These are phyloP conservation scores for Gnathonemus echidnorhynchus DNA, from an alignment of 2,113 vertebrate genomes.

Conservation along the genomic window DNA sequence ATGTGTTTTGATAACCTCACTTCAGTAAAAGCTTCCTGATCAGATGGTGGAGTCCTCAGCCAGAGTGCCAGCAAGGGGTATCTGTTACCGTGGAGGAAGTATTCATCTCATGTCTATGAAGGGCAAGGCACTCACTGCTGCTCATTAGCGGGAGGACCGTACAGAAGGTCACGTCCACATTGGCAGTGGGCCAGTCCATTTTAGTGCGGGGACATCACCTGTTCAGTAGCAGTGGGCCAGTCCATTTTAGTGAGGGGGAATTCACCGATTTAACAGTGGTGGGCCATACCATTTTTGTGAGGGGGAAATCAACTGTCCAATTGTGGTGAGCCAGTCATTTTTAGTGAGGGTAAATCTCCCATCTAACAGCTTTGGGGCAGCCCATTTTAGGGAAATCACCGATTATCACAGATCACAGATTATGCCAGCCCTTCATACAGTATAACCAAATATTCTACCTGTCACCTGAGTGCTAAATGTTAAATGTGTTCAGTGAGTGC, in stretches of 20 bases:
- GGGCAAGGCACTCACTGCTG: not conserved
- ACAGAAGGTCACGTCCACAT: not conserved
- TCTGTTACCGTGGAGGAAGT: not conserved
- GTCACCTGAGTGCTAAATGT: not conserved
- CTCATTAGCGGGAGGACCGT: not conserved
- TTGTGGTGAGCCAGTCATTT: not conserved
- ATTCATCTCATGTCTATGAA: not conserved
- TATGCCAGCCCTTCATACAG: not conserved
- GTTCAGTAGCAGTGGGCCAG: not conserved
- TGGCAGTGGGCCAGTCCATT: not conserved
- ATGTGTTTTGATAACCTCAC: conserved; percentile 13
- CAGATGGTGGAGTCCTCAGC: not conserved
- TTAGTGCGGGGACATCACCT: not conserved
- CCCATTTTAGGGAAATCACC: not conserved
- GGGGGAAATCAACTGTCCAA: not conserved
- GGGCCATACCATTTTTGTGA: not conserved
- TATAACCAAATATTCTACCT: not conserved
- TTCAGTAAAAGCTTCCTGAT: conserved; percentile 15
- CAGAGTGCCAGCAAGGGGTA: not conserved
- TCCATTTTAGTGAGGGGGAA: not conserved
- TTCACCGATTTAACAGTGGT: not conserved
- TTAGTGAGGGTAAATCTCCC: not conserved
- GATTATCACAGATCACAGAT: not conserved
- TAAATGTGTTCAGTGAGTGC: not conserved
- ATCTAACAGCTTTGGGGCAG: not conserved